Percentiles rank a stretch among this genome's conserved stretches.
phyloP scores from a whole-genome alignment of 2,797 vertebrate species.

The Adrianichthys oophorus region DNA sequence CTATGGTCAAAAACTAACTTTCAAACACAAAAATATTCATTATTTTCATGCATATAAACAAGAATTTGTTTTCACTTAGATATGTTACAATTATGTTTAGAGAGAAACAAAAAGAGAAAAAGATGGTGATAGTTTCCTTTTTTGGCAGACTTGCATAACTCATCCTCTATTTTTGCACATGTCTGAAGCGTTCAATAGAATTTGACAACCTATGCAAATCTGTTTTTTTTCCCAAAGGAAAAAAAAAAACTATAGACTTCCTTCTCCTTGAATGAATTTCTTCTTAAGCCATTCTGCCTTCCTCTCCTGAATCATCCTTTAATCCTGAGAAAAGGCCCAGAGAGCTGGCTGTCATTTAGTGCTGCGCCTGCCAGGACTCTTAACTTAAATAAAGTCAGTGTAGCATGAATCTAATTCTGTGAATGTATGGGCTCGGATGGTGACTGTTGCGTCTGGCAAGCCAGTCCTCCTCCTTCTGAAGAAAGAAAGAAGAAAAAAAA shows the following conservation, averaged over 20 bases:
- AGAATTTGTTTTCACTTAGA: no score
- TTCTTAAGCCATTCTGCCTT: conserved; percentile 76
- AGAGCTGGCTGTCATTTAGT: conserved; percentile 82
- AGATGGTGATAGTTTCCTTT: not conserved
- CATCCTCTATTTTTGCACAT: conserved; percentile 64
- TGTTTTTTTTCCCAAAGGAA: conserved; percentile 43
- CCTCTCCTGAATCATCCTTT: conserved; percentile 81
- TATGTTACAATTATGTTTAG: no score
- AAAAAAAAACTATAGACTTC: conserved; percentile 61
- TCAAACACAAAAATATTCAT: no score
- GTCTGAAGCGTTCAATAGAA: conserved; percentile 58
- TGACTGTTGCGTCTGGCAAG: conserved; percentile 81
- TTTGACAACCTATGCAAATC: conserved; percentile 63
- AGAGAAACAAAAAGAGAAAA: no score
- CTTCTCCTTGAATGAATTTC: conserved; percentile 76
- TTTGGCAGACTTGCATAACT: conserved; percentile 28
- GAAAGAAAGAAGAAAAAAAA: conserved; percentile 15
- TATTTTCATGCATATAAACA: no score
- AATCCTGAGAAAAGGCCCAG: conserved; percentile 79
- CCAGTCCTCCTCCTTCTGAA: conserved; percentile 61
- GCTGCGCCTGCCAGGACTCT: conserved; percentile 75
- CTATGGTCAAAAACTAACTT: no score
- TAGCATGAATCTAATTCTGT: conserved; percentile 87
- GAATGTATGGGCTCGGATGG: conserved; percentile 77
- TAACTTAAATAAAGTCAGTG: conserved; percentile 85